Evolutionary conservation across 2,888 invertebrate species (phyloP).

Genomic region (Tortrix viridana): DNA sequence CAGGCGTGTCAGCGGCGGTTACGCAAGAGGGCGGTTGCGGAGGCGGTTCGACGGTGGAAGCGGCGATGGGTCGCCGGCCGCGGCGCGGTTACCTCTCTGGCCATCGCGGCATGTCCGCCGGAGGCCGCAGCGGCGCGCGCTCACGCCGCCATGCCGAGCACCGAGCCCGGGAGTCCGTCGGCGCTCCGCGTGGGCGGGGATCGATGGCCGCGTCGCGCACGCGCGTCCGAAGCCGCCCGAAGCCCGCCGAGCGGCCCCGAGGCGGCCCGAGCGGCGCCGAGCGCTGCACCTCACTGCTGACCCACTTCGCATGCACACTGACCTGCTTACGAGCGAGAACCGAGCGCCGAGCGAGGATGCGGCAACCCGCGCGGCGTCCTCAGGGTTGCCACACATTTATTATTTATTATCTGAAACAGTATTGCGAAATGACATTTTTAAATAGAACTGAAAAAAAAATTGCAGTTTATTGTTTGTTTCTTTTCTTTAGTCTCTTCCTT

Average conservation of each 20-base stretch:
- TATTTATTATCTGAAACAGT: too few relatives aligned
- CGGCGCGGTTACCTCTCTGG: conserved; percentile 86
- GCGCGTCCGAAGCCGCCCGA: conserved; percentile 63
- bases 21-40: conserved; percentile 57
- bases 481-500: too few relatives aligned
- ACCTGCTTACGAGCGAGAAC: conserved; percentile 76
- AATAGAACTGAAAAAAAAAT: too few relatives aligned
- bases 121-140: conserved; percentile 84
- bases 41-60: conserved; percentile 19
- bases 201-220: conserved; percentile 69
- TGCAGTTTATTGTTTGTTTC: too few relatives aligned
- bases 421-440: too few relatives aligned
- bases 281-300: conserved; percentile 43
- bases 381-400: conserved; percentile 2
- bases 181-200: conserved; percentile 66
- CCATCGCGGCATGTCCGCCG: conserved; percentile 88
- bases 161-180: conserved; percentile 76
- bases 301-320: conserved; percentile 68
- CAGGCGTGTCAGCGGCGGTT: conserved; percentile 67
- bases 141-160: conserved; percentile 82
- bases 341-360: conserved; percentile 59
- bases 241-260: conserved; percentile 63
- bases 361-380: conserved; percentile 35
- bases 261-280: conserved; percentile 54
- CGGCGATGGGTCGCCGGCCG: conserved; percentile 64